Conservation (phyloP, 2,797 vertebrate species). For the Choloepus didactylus region DNA sequence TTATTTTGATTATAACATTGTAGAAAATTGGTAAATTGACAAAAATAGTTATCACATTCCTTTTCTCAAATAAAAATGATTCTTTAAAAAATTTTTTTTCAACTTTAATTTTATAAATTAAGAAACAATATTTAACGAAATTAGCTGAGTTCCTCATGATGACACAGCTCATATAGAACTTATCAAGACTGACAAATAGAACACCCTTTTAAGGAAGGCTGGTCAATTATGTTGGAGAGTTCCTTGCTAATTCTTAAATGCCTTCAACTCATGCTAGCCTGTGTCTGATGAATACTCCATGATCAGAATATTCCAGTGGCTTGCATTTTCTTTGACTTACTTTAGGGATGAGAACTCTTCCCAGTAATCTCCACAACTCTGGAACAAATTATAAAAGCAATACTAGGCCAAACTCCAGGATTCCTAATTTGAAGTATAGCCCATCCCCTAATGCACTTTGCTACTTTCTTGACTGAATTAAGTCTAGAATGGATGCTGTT, state of each 20-base stretch:
- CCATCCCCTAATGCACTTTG: neutral
- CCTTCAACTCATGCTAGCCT: neutral
- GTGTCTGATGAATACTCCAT: neutral
- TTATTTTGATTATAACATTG: conserved; percentile 9
- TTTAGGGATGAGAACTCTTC: neutral
- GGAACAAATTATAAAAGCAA: conserved; percentile 2
- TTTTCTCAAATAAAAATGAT: neutral
- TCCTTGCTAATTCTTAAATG: neutral
- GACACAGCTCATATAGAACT: neutral
- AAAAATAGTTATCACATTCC: neutral
- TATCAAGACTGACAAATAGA: neutral
- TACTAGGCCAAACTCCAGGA: neutral
- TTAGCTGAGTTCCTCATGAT: neutral
- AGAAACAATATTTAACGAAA: neutral
- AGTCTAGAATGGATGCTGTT: neutral
- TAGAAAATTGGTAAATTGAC: neutral
- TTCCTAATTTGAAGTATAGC: neutral
- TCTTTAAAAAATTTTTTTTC: neutral
- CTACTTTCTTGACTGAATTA: neutral
- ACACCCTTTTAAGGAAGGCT: neutral
- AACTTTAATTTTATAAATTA: conserved; percentile 6
- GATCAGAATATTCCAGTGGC: neutral
- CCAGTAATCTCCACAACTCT: neutral
- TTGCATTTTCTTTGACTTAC: neutral
- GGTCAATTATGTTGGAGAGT: neutral